Evolutionary conservation across 2,113 vertebrate genomes (phyloP), one percentile per base, ranked within the genome.

Genomic region (Fulica atra): DNA sequence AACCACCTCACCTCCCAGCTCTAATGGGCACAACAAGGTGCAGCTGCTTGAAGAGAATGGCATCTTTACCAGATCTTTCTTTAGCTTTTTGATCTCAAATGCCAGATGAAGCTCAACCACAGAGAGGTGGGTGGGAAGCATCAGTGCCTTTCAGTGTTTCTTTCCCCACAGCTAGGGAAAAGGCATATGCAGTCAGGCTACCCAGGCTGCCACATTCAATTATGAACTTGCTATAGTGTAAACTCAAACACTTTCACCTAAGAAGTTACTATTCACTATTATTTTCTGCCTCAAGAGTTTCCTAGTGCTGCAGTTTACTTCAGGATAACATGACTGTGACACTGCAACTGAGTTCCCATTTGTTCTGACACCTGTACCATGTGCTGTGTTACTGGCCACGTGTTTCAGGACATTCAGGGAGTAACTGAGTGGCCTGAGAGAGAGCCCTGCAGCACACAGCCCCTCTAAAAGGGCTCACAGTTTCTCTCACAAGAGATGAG

Each of bases 111-210:
- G 31, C 53, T 66, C 13, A 96, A 87, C 56, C 82, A 80, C 17
- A 66, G 65, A 69, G 56, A 81, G n/a, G 88, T 72, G 88, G 93
- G 93, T 87, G 86, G 86, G 65, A 93, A 61, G 64, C n/a, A 36
- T 64, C 61, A 71, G 48, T 72, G 86, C 40, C 50, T 91, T 81
- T n/a, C 79, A 81, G 86, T 20, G 66, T 80, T 15, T 96, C 4
- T 10, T 86, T 79, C 78, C 65, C 57, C 69, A 83, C 48, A 86
- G 60, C 86, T 51, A 64, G 53, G 59, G 74, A 81, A 88, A 60
- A 92, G 13, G 18, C 38, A 46, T 3, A 35, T 18, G 65, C 57
- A 79, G 46, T 42, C 64, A 72, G 51, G 36, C 51, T 57, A 80
- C 28, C 23, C 60, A 61, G 63, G 50, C 68, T 71, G 59, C 29